A percentile compares a stretch with the other conserved stretches of the same genome.
Conservation (phyloP, 2,888 invertebrate genomes). For the Oeneis ivallda region DNA sequence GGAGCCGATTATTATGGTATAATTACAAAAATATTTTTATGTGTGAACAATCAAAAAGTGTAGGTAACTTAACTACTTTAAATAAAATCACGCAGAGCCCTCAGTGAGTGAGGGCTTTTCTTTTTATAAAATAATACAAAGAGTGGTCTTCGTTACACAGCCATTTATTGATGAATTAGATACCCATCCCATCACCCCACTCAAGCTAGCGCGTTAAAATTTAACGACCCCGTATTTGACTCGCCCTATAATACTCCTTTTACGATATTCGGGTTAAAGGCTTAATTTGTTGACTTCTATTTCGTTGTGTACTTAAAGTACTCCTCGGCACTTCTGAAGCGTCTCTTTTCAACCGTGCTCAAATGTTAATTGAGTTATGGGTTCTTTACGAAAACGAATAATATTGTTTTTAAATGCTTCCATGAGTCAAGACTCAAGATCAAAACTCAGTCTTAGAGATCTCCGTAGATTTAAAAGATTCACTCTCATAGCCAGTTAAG, state of each 20-base stretch:
- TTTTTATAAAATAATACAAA: no score
- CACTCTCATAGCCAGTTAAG: no score
- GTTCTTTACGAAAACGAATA: constrained; percentile 7
- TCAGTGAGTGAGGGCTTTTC: no score
- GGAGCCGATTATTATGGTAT: no score
- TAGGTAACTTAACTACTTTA: no score
- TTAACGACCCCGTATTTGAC: constrained; percentile 44
- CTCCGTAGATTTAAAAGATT: no score
- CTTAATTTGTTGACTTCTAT: constrained; percentile 45
- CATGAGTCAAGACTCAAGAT: background rate
- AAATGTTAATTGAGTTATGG: constrained; percentile 14
- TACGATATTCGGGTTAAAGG: constrained; percentile 48
- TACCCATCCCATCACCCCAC: no score
- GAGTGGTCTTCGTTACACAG: no score
- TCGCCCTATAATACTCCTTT: constrained; percentile 45
- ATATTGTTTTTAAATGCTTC: background rate
- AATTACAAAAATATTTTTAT: no score
- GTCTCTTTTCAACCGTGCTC: constrained; percentile 9
- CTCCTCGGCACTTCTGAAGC: constrained; percentile 11
- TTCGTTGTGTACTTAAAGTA: constrained; percentile 40
- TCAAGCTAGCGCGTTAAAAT: constrained; percentile 43
- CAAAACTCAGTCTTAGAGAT: background rate
- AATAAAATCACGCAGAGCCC: no score
- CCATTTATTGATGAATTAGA: no score
- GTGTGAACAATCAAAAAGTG: no score